These are phyloP conservation scores for Meteorus sp. DNA, from an alignment of 1,140 invertebrate genomes.

Conservation along the genomic window DNA sequence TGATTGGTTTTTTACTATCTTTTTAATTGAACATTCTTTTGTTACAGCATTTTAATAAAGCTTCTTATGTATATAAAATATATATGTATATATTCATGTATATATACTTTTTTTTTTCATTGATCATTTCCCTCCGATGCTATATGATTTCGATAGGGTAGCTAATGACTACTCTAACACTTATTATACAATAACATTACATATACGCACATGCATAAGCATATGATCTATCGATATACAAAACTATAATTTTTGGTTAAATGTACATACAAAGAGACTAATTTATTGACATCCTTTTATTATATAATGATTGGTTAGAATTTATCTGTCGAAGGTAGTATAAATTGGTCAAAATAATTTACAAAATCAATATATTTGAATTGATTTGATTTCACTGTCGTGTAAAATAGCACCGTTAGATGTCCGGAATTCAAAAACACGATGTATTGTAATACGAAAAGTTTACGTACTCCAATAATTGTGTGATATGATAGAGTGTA, in stretches of 20 bases:
- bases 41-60: slow-evolving; percentile 16
- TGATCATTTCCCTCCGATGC: no score
- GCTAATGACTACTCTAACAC: no score
- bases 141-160: no score
- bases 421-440: no score
- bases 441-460: no score
- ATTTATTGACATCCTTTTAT: slow-evolving; percentile 31
- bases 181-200: not conserved
- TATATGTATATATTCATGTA: no score
- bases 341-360: slow-evolving; percentile 5
- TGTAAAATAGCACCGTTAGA: not conserved
- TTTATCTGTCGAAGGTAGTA: no score
- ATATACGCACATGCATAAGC: not conserved
- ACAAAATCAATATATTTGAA: slow-evolving; percentile 4
- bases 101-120: no score
- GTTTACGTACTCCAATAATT: no score
- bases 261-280: slow-evolving; percentile 38
- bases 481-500: no score
- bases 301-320: no score
- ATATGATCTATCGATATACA: slow-evolving; percentile 56
- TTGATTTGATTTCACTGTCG: not conserved
- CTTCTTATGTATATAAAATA: slow-evolving; percentile 9
- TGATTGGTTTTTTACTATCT: slow-evolving; percentile 31
- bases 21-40: slow-evolving; percentile 10
- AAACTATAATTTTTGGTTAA: slow-evolving; percentile 58